phyloP scores from a whole-genome alignment of 2,113 vertebrate species.

The Oncorhynchus clarkii region DNA sequence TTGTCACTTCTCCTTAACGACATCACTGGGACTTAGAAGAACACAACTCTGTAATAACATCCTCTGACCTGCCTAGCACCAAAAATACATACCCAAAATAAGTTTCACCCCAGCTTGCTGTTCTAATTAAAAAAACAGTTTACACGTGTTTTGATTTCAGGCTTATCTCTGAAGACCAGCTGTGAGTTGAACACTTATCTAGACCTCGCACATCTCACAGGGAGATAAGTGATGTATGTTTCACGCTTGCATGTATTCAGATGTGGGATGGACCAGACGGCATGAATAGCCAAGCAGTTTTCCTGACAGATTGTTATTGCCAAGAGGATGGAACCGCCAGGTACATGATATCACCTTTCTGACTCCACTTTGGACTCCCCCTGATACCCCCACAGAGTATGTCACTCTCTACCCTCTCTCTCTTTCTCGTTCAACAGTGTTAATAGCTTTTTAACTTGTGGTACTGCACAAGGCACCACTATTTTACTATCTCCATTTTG shows the following conservation, averaged over 20 bases:
- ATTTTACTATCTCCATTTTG: no score
- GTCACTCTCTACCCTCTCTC: background rate
- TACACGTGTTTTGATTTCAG: constrained; percentile 25
- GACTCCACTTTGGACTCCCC: constrained; percentile 7
- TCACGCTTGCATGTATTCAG: constrained; percentile 26
- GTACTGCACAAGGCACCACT: no score
- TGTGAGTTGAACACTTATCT: constrained; percentile 54
- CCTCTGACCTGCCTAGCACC: constrained; percentile 1
- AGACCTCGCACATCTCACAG: constrained; percentile 49
- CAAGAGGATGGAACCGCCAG: constrained; percentile 17
- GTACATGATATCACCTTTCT: constrained; percentile 34
- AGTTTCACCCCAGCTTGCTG: constrained; percentile 24
- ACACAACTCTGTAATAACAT: background rate
- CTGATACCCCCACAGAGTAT: background rate
- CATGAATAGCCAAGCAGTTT: background rate
- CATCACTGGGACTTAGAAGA: constrained; percentile 1
- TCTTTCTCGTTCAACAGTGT: background rate
- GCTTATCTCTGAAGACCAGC: constrained; percentile 60
- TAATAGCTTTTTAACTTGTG: no score
- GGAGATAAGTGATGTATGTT: constrained; percentile 27
- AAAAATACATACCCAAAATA: constrained; percentile 1
- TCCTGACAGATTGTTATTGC: constrained; percentile 33
- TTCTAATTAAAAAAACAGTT: constrained; percentile 41
- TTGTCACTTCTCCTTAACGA: constrained; percentile 18
- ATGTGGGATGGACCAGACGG: background rate